Percentiles rank a stretch among this genome's conserved stretches.
These are phyloP conservation scores for Cyphomyrus discorhynchus DNA, from an alignment of 2,113 vertebrate genomes.

Conservation along the genomic window DNA sequence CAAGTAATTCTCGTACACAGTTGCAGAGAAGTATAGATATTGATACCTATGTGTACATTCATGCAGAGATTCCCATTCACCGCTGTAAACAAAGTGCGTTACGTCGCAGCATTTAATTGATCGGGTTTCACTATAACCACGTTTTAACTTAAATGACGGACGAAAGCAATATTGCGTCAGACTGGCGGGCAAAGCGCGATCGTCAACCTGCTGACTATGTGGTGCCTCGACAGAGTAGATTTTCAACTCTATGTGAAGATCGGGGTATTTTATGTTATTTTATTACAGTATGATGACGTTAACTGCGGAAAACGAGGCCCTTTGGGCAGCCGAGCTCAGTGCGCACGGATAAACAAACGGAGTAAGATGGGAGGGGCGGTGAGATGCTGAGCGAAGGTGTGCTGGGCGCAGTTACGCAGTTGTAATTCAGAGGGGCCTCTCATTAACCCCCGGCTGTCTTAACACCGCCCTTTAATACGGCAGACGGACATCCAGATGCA, in stretches of 20 bases:
- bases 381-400: constrained; percentile 35
- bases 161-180: neutral
- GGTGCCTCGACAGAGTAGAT: neutral
- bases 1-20: neutral
- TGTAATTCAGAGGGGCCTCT: constrained; percentile 41
- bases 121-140: neutral
- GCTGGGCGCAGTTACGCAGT: constrained; percentile 53
- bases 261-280: neutral
- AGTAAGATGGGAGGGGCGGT: constrained; percentile 9
- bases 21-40: neutral
- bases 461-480: neutral
- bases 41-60: neutral
- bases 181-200: neutral
- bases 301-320: constrained; percentile 14
- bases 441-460: neutral
- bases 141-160: neutral
- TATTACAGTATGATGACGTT: constrained; percentile 8
- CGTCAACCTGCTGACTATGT: neutral
- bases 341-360: constrained; percentile 20
- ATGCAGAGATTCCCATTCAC: neutral
- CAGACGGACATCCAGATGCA: neutral
- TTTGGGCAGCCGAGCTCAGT: constrained; percentile 20
- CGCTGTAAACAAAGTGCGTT: neutral
- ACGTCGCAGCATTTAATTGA: neutral
- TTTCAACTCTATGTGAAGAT: neutral